Conservation (phyloP, 2,797 vertebrate species). For the Scleropages formosus region DNA sequence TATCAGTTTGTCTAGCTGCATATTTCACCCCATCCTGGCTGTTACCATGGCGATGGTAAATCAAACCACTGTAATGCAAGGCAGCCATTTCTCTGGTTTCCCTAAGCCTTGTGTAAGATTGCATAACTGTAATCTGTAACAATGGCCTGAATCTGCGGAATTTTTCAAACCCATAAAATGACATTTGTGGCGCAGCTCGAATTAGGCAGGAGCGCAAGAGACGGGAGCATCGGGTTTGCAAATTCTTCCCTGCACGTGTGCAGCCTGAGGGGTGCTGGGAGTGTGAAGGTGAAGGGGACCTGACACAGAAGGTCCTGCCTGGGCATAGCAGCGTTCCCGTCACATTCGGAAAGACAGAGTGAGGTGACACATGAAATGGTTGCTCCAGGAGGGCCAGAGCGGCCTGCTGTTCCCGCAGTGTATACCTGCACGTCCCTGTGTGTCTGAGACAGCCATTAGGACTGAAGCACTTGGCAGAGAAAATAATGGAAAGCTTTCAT, state of each 20-base stretch:
- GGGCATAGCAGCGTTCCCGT: too few relatives aligned
- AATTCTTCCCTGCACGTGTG: not conserved
- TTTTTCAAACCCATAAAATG: constrained; percentile 6
- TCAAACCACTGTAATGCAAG: not conserved
- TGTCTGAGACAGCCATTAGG: constrained; percentile 23
- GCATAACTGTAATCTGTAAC: constrained; percentile 5
- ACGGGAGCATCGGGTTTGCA: not conserved
- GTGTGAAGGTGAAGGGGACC: not conserved
- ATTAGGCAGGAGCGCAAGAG: not conserved
- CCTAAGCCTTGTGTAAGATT: not conserved
- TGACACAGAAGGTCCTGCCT: not conserved
- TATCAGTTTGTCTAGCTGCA: not conserved
- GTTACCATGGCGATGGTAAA: not conserved
- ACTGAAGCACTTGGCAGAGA: constrained; percentile 39
- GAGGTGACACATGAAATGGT: too few relatives aligned
- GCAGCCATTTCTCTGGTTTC: not conserved
- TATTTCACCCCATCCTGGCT: not conserved
- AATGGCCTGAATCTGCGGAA: not conserved
- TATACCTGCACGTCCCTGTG: constrained; percentile 9
- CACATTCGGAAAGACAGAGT: too few relatives aligned
- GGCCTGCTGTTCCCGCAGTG: not conserved
- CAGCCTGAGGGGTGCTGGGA: too few relatives aligned
- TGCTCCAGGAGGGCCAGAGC: too few relatives aligned
- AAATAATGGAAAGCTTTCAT: constrained; percentile 57
- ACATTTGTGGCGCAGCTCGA: not conserved